Evolutionary conservation across 2,888 invertebrate species (phyloP), one percentile per base, ranked within the genome.

Genomic region (Drosophila silvestris): DNA sequence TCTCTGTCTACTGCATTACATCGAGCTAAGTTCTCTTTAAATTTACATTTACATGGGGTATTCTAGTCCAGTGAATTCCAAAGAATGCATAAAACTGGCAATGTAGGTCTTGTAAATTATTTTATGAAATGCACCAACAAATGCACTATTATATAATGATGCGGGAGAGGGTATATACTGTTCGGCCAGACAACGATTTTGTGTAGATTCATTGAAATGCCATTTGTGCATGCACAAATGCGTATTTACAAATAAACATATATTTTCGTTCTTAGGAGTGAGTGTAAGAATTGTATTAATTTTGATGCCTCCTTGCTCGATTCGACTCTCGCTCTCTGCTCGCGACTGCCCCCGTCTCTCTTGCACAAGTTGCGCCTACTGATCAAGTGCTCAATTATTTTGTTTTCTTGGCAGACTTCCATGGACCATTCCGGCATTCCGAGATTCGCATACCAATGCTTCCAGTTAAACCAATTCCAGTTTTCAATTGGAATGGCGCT

Each of bases 401-500:
- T 81, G 75, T 83, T 79, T 60, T 72, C 76, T 76, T 82, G 59
- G 63, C 67, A 68, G 65, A 64, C 72, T 91, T 91, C 90, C 91
- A 90, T 84, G 89, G 90, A 90, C 87, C 85, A 89, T 89, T 91
- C 84, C 83, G 85, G 85, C 81, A 91, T 83, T 90, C 90, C 89
- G 90, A 91, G 89, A 89, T 87, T 79, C 77, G 81, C 89, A 90
- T 90, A 85, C 89, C 91, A 83, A 80, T 70, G 80, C 74, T 90
- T 91, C 89, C 91, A 90, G 91, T 91, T 84, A 91, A 90, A 90
- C 91, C 91, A 91, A 85, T 91, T 90, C 91, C 89, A 90, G 84
- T 85, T 81, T 86, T 89, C 85, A 86, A 87, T 84, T 91, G 86
- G 89, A 87, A 89, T 86, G 72, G 47, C 70, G 73, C 59, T 57